Conservation (phyloP, 2,888 invertebrate species). For the Epirrita christyi region DNA sequence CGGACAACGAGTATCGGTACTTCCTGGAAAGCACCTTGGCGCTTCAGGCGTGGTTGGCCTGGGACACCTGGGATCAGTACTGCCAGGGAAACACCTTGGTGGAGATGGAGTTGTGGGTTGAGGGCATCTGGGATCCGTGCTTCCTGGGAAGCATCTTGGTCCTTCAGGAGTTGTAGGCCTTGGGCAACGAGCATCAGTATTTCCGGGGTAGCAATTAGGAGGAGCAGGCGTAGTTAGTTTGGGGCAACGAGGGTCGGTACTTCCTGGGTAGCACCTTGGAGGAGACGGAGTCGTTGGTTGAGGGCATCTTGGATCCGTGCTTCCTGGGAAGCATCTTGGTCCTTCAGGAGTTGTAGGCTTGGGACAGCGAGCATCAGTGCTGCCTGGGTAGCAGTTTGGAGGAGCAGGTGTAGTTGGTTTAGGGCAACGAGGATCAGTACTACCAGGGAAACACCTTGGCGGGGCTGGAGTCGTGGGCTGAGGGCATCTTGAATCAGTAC, state of each 20-base stretch:
- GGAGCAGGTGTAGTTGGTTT: constrained; percentile 36
- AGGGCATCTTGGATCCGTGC: constrained; percentile 52
- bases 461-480: constrained; percentile 43
- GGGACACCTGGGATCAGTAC: constrained; percentile 52
- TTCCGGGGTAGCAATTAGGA: constrained; percentile 52
- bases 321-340: constrained; percentile 60
- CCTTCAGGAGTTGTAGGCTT: constrained; percentile 38
- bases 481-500: constrained; percentile 52
- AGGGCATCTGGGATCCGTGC: constrained; percentile 54
- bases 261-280: constrained; percentile 53
- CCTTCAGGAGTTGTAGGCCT: constrained; percentile 48
- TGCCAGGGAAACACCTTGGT: constrained; percentile 46
- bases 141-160: constrained; percentile 52
- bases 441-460: constrained; percentile 41
- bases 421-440: constrained; percentile 37
- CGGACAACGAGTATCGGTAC: constrained; percentile 32
- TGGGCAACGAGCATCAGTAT: constrained; percentile 59
- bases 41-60: constrained; percentile 40
- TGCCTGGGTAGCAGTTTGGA: constrained; percentile 54
- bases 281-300: constrained; percentile 53
- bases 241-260: constrained; percentile 48
- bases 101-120: constrained; percentile 13
- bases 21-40: constrained; percentile 45
- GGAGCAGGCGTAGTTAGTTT: constrained; percentile 47
- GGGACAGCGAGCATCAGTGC: constrained; percentile 52